Conservation (phyloP, 2,888 invertebrate genomes). For the Chesias legatella region DNA sequence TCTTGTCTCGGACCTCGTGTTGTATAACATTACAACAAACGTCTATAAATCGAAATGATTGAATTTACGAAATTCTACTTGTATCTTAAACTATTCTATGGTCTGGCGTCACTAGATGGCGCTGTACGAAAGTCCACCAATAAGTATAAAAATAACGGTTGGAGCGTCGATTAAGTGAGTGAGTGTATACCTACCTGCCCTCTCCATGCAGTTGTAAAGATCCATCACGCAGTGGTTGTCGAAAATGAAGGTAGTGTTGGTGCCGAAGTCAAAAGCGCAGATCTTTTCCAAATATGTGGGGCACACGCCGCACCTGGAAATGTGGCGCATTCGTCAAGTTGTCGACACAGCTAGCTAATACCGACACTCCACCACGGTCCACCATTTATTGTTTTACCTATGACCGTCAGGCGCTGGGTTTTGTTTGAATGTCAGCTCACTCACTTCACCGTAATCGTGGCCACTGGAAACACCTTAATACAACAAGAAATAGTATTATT, state of each 20-base stretch:
- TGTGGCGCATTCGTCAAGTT: too few relatives aligned
- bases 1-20: too few relatives aligned
- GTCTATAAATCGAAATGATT: too few relatives aligned
- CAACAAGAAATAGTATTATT: not conserved
- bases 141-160: too few relatives aligned
- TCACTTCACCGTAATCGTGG: constrained; percentile 23
- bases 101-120: too few relatives aligned
- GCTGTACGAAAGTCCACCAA: too few relatives aligned
- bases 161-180: too few relatives aligned
- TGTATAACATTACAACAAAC: too few relatives aligned
- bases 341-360: too few relatives aligned
- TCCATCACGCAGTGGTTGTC: constrained; percentile 74
- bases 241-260: constrained; percentile 57
- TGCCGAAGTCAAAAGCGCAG: constrained; percentile 52
- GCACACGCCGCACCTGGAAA: constrained; percentile 63
- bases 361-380: too few relatives aligned
- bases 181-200: constrained; percentile 41
- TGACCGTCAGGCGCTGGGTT: constrained; percentile 52
- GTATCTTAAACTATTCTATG: too few relatives aligned
- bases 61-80: too few relatives aligned
- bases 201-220: constrained; percentile 63
- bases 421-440: constrained; percentile 27
- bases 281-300: constrained; percentile 69
- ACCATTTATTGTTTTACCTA: constrained; percentile 39
- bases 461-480: constrained; percentile 28